phyloP scores from a whole-genome alignment of 2,797 vertebrate species.

The Danio tinwini region DNA sequence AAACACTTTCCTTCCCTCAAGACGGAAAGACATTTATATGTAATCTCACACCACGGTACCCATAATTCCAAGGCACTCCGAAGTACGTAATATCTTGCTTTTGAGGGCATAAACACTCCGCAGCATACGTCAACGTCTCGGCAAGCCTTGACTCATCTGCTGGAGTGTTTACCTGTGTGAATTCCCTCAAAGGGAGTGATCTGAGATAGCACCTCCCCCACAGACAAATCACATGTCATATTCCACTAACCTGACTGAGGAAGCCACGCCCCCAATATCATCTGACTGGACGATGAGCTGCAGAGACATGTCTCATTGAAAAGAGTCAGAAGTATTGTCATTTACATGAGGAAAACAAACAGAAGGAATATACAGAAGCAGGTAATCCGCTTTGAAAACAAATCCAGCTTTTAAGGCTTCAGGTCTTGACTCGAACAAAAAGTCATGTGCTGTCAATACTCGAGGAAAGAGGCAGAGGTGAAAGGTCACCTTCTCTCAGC shows the following conservation, averaged over 20 bases:
- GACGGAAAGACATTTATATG: conserved; percentile 41
- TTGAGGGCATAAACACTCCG: conserved; percentile 27
- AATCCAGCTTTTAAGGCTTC: conserved; percentile 11
- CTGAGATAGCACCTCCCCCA: conserved; percentile 53
- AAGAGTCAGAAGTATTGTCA: conserved; percentile 28
- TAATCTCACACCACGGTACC: conserved; percentile 45
- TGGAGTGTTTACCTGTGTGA: conserved; percentile 58
- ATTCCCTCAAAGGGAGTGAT: conserved; percentile 63
- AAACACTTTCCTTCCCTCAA: conserved; percentile 17
- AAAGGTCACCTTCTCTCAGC: conserved; percentile 50
- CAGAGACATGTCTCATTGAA: conserved; percentile 39
- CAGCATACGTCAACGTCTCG: conserved; percentile 48
- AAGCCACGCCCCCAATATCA: conserved; percentile 53
- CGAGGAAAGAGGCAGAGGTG: not conserved
- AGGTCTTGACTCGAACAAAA: conserved; percentile 13
- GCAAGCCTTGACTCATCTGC: conserved; percentile 67
- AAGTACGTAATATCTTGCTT: conserved; percentile 37
- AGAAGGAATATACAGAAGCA: not conserved
- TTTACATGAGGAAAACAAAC: conserved; percentile 50
- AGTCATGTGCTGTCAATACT: conserved; percentile 32
- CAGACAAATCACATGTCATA: conserved; percentile 57
- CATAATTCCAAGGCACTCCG: conserved; percentile 27
- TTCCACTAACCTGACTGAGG: conserved; percentile 65
- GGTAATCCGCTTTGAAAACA: conserved; percentile 34
- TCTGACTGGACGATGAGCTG: conserved; percentile 55